These are phyloP conservation scores for Nezara viridula DNA, from an alignment of 2,888 invertebrate species.

Conservation along the genomic window DNA sequence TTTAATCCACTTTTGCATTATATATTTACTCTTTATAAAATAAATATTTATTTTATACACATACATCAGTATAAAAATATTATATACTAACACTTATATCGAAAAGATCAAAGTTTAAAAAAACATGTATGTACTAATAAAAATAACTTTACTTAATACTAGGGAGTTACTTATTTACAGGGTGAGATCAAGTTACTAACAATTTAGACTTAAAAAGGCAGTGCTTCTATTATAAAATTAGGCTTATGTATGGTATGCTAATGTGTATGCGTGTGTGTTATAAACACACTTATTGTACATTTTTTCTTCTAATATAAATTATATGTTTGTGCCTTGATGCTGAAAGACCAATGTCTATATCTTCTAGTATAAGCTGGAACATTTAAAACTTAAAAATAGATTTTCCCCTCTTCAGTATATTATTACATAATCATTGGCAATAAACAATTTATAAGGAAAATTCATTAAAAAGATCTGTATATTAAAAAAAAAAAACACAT, in stretches of 20 bases:
- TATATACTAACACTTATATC: neutral
- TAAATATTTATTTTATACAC: slow-evolving; percentile 36
- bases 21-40: slow-evolving; percentile 16
- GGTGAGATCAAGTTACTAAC: slow-evolving; percentile 18
- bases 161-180: neutral
- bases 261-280: neutral
- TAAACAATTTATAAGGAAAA: too few relatives aligned
- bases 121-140: neutral
- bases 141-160: slow-evolving; percentile 9
- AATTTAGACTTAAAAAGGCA: slow-evolving; percentile 16
- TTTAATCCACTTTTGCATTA: neutral
- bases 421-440: too few relatives aligned
- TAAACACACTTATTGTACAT: neutral
- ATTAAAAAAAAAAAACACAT: too few relatives aligned
- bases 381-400: neutral
- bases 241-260: neutral
- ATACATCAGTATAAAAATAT: slow-evolving; percentile 40
- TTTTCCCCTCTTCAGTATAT: too few relatives aligned
- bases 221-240: neutral
- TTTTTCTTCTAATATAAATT: neutral
- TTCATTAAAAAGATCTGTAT: too few relatives aligned
- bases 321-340: neutral
- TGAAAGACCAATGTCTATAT: neutral
- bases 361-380: neutral
- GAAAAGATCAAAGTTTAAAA: neutral